Conservation (phyloP, 2,888 invertebrate species). For the Strigamia crassipes region DNA sequence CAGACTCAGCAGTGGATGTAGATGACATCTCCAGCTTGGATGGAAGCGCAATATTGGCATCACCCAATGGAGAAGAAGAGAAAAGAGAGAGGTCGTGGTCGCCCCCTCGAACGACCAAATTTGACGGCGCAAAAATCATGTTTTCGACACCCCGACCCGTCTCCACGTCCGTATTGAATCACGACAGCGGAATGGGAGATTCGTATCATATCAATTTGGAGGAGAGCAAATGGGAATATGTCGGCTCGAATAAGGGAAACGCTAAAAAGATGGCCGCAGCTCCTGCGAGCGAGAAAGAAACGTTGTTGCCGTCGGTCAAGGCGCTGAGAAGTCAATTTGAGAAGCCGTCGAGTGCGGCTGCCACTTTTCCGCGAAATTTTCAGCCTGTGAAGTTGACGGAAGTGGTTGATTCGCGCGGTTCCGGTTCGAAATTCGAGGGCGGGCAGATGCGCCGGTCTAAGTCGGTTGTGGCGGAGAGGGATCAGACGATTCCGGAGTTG, state of each 20-base stretch:
- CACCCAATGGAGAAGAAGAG: neutral
- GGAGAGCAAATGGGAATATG: conserved; percentile 2
- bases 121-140: neutral
- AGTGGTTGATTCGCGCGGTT: neutral
- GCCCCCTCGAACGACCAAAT: neutral
- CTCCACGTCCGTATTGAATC: neutral
- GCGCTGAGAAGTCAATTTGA: conserved; percentile 54
- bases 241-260: neutral
- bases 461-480: neutral
- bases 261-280: too few relatives aligned
- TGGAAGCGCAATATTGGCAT: neutral
- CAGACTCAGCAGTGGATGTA: conserved; percentile 44
- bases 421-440: neutral
- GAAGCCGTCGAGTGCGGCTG: neutral
- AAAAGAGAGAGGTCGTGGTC: neutral
- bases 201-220: neutral
- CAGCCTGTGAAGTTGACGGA: neutral
- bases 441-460: neutral
- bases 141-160: neutral
- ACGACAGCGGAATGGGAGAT: conserved; percentile 16
- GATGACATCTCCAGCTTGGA: conserved; percentile 41
- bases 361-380: neutral
- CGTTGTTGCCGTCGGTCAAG: conserved; percentile 53
- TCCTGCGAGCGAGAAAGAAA: neutral
- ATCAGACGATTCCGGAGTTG: conserved; percentile 39